phyloP scores from a whole-genome alignment of 2,797 vertebrate species.

The Peromyscus nudipes region DNA sequence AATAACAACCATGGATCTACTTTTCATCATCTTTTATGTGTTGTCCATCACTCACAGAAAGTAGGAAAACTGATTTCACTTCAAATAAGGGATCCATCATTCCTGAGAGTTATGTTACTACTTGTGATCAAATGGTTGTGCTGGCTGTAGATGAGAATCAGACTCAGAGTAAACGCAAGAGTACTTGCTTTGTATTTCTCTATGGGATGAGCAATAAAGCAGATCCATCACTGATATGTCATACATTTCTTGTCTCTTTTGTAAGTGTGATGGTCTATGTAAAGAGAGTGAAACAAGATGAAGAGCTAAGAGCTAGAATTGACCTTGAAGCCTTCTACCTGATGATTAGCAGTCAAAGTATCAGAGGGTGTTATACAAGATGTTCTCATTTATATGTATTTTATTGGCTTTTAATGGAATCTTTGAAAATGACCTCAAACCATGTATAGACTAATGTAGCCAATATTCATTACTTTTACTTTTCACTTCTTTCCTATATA shows the following conservation, averaged over 20 bases:
- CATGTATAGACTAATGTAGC: neutral
- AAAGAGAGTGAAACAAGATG: neutral
- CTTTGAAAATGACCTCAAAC: neutral
- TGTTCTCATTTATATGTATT: neutral
- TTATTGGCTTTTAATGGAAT: neutral
- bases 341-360: neutral
- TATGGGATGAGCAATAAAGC: neutral
- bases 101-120: neutral
- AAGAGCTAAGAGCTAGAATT: neutral
- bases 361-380: neutral
- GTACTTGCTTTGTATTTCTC: neutral
- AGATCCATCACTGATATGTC: neutral
- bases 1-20: conserved; percentile 69
- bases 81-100: conserved; percentile 70
- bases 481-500: neutral
- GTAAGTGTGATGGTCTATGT: neutral
- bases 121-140: neutral
- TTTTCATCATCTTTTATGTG: conserved; percentile 70
- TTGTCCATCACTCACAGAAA: conserved; percentile 71
- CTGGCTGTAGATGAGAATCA: neutral
- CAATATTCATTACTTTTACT: neutral
- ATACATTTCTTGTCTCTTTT: neutral
- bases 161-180: neutral
- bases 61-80: conserved; percentile 74
- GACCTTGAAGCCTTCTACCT: neutral